A percentile compares a stretch with the other conserved stretches of the same genome.
phyloP scores from a whole-genome alignment of 1,140 invertebrate species.

The Zaprionus africanus region DNA sequence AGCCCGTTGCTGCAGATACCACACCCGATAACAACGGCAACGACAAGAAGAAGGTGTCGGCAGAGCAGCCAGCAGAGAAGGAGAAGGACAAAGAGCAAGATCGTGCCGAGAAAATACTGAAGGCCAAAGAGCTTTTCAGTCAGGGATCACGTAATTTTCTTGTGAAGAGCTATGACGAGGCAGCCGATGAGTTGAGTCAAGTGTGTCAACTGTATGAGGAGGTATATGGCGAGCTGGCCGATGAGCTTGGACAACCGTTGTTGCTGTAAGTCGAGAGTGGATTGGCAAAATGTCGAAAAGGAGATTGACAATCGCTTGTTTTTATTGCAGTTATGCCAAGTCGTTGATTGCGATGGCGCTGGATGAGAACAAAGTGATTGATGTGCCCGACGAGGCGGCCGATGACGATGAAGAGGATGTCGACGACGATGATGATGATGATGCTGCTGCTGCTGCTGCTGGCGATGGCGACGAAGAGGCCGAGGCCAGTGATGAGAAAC shows the following conservation, averaged over 20 bases:
- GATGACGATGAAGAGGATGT: conserved; percentile 84
- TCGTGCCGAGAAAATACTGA: conserved; percentile 70
- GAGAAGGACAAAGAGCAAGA: conserved; percentile 50
- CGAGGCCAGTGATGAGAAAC: conserved; percentile 22
- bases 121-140: conserved; percentile 85
- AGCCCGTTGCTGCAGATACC: conserved; percentile 63
- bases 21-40: conserved; percentile 44
- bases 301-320: conserved; percentile 7
- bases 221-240: conserved; percentile 88
- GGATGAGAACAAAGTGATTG: conserved; percentile 90
- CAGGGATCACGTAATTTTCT: conserved; percentile 90
- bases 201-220: conserved; percentile 88
- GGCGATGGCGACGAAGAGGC: conserved; percentile 83
- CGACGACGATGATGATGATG: conserved; percentile 77
- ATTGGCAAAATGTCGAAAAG: neutral
- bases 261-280: conserved; percentile 84
- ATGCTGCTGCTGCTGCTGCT: conserved; percentile 68
- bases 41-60: conserved; percentile 31
- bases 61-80: conserved; percentile 28
- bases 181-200: conserved; percentile 89
- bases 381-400: conserved; percentile 87
- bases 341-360: conserved; percentile 90
- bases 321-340: conserved; percentile 74
- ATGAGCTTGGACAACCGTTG: conserved; percentile 91
- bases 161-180: conserved; percentile 89